Evolutionary conservation across 1,140 invertebrate species (phyloP).

Genomic region (Thaumetopoea pityocampa): DNA sequence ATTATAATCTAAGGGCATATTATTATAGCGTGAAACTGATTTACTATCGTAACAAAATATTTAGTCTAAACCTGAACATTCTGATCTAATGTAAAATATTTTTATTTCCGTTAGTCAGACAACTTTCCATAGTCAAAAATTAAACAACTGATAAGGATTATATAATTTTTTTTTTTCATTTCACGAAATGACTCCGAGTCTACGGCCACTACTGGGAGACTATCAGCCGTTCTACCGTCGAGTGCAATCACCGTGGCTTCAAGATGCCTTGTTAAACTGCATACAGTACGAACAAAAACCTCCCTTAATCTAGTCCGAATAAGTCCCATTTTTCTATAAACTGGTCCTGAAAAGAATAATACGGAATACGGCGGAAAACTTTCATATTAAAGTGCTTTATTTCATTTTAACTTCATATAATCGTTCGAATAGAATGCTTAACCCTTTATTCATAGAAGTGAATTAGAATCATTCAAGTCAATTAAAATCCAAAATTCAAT

Average conservation of each 20-base stretch:
- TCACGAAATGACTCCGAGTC: constrained; percentile 7
- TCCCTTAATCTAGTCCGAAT: constrained; percentile 7
- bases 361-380: constrained; percentile 23
- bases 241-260: constrained; percentile 27
- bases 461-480: no score
- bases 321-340: constrained; percentile 5
- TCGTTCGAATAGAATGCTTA: constrained; percentile 16
- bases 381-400: constrained; percentile 36
- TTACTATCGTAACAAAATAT: no score
- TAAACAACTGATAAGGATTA: not conserved
- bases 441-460: no score
- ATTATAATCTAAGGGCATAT: no score
- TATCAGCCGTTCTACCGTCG: constrained; percentile 16
- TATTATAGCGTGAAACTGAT: no score
- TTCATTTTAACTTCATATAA: constrained; percentile 33
- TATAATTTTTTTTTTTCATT: constrained; percentile 1
- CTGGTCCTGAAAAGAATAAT: constrained; percentile 15
- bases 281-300: constrained; percentile 6
- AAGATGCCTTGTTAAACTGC: constrained; percentile 29
- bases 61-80: no score
- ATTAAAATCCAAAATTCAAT: no score
- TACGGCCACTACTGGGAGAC: constrained; percentile 10
- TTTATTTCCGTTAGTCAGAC: no score
- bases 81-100: no score
- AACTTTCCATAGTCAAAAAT: no score